phyloP scores from a whole-genome alignment of 2,888 invertebrate species.

The Galeopsomyia nigrocyanea region DNA sequence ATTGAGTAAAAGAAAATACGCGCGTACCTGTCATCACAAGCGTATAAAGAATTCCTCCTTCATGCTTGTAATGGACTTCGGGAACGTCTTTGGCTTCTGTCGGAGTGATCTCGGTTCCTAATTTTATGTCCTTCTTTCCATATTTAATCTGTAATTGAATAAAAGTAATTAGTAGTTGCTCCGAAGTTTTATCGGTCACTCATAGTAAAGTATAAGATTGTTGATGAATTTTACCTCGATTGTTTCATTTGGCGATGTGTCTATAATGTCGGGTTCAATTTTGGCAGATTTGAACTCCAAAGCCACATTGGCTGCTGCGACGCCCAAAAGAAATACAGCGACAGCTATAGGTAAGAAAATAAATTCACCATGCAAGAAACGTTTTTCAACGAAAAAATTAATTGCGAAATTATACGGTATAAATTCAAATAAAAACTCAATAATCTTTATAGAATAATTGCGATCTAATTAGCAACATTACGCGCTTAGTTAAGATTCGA shows the following conservation, averaged over 20 bases:
- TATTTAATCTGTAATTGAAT: constrained; percentile 60
- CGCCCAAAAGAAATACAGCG: constrained; percentile 52
- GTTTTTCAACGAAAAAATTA: not conserved
- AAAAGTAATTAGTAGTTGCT: not conserved
- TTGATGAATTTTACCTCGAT: constrained; percentile 58
- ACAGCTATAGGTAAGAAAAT: constrained; percentile 50
- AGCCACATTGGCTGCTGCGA: constrained; percentile 59
- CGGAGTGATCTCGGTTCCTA: constrained; percentile 64
- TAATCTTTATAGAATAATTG: not conserved
- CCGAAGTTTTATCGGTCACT: no score
- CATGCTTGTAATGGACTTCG: constrained; percentile 65
- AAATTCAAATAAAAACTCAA: not conserved
- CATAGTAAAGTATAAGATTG: no score
- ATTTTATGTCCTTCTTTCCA: constrained; percentile 58
- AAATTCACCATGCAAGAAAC: not conserved
- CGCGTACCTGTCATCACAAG: constrained; percentile 62
- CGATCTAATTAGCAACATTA: not conserved
- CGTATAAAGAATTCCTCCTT: constrained; percentile 66
- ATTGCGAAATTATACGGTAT: not conserved
- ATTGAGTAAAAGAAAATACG: no score
- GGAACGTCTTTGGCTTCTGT: constrained; percentile 62
- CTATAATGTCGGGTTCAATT: constrained; percentile 63
- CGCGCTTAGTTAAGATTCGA: not conserved
- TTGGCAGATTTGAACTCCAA: constrained; percentile 60
- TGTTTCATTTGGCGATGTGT: constrained; percentile 58